A percentile compares a stretch with the other conserved stretches of the same genome.
These are phyloP conservation scores for Callyntrura guangdongensis DNA, from an alignment of 2,888 invertebrate species.

Conservation along the genomic window DNA sequence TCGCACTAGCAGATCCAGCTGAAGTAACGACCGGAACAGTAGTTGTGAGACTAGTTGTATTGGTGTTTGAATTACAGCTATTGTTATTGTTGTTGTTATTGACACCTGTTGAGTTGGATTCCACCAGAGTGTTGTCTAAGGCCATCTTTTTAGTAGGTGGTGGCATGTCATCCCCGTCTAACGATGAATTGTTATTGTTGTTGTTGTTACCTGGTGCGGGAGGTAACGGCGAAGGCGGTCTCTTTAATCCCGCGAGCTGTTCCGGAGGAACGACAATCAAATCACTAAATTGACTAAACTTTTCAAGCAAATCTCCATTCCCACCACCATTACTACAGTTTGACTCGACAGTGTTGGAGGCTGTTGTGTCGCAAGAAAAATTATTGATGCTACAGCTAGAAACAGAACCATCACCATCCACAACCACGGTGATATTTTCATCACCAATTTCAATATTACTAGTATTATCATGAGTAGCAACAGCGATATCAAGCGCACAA, in stretches of 20 bases:
- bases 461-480: conserved; percentile 77
- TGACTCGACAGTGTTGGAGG: conserved; percentile 27
- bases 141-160: conserved; percentile 80
- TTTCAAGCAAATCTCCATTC: conserved; percentile 82
- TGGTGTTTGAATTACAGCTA: background rate
- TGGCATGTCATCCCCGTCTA: conserved; percentile 60
- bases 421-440: conserved; percentile 39
- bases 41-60: conserved; percentile 41
- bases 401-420: conserved; percentile 31
- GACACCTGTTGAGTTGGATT: conserved; percentile 1
- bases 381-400: conserved; percentile 46
- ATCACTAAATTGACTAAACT: conserved; percentile 85
- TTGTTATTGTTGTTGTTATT: background rate
- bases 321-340: conserved; percentile 76
- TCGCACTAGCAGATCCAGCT: conserved; percentile 46
- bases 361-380: conserved; percentile 24
- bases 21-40: conserved; percentile 56
- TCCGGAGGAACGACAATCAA: conserved; percentile 85
- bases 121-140: conserved; percentile 62
- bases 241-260: conserved; percentile 84
- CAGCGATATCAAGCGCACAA: conserved; percentile 68
- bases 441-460: conserved; percentile 68
- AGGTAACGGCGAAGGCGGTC: conserved; percentile 71
- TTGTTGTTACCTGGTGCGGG: background rate
- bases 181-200: conserved; percentile 50